phyloP scores from a whole-genome alignment of 2,113 vertebrate genomes.

The Aegotheles bennettii region DNA sequence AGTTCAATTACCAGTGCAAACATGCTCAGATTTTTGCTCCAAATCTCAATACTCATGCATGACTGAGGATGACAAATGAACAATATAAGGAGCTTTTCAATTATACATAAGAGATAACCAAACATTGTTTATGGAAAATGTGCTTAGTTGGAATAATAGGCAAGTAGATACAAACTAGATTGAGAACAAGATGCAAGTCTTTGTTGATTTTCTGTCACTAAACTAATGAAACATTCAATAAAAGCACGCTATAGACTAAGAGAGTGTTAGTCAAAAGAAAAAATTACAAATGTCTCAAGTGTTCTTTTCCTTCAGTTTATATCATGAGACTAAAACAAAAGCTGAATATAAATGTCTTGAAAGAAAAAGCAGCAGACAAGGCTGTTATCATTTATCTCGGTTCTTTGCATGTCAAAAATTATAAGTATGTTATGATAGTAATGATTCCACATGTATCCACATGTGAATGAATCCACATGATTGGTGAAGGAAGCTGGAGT shows the following conservation, averaged over 20 bases:
- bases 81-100: not conserved
- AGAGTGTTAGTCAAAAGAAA: not conserved
- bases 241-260: not conserved
- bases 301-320: not conserved
- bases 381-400: not conserved
- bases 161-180: not conserved
- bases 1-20: not conserved
- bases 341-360: not conserved
- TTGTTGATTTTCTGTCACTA: conserved; percentile 10
- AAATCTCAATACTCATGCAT: not conserved
- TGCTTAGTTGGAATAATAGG: not conserved
- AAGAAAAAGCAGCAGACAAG: not conserved
- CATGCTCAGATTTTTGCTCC: not conserved
- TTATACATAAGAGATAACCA: not conserved
- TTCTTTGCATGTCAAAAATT: not conserved
- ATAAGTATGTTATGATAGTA: not conserved
- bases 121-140: not conserved
- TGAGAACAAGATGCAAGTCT: not conserved
- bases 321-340: not conserved
- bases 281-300: not conserved
- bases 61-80: not conserved
- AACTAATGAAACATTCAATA: not conserved
- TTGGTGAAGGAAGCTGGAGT: no score
- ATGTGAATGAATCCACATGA: no score
- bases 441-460: not conserved